Evolutionary conservation across 1,140 invertebrate genomes (phyloP).

Genomic region (Melanaphis sacchari): DNA sequence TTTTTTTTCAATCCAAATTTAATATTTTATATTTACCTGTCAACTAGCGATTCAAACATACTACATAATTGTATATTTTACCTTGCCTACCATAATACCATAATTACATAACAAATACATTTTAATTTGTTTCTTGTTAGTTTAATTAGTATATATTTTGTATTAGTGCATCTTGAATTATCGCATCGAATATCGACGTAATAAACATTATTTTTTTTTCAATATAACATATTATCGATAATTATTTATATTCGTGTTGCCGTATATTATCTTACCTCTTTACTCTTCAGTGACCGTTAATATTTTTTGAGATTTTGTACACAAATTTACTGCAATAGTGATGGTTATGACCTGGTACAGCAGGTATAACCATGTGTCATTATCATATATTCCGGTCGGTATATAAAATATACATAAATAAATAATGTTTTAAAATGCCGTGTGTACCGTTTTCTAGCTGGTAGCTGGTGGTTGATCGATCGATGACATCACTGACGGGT

Average conservation of each 20-base stretch:
- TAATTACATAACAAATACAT: not conserved
- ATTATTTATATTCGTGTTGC: not conserved
- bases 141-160: not conserved
- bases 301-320: not conserved
- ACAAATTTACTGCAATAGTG: not conserved
- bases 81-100: no score
- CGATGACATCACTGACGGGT: not conserved
- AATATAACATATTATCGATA: not conserved
- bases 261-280: not conserved
- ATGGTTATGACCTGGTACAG: not conserved
- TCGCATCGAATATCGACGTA: not conserved
- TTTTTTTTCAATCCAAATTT: not conserved
- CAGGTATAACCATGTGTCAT: not conserved
- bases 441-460: not conserved
- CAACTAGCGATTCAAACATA: not conserved
- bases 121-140: not conserved
- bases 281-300: not conserved
- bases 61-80: not conserved
- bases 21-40: not conserved
- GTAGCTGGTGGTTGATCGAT: not conserved
- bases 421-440: not conserved
- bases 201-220: not conserved
- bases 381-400: not conserved
- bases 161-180: not conserved
- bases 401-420: not conserved